Evolutionary conservation across 2,888 invertebrate genomes (phyloP), one percentile per base, ranked within the genome.

Genomic region (Caenorhabditis sp.): DNA sequence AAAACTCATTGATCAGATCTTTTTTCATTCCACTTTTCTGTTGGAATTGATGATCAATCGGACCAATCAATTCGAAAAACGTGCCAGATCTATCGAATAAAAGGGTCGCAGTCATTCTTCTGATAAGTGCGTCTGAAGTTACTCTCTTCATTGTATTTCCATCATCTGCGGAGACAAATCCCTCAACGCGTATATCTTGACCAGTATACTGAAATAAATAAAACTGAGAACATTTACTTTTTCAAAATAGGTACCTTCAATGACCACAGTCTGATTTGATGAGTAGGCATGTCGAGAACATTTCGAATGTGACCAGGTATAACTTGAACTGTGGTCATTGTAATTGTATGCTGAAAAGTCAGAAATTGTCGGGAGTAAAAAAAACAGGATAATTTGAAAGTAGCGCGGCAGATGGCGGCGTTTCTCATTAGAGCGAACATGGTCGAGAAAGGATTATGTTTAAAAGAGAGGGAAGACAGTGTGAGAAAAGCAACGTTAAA

Each of bases 251-350:
- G 64, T 23, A 74, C 73, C 57, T 74, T 69, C 3, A 74, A 62
- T 1, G 69, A 65, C 73, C 73, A 74, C 26, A 74, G 19, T 21
- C 66, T 66, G n/a, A 74, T 53, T 6, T 57, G 59, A 37, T 69
- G 10, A 19, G 66, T 63, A 19, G 69, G 66, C 66, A 69, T 69
- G 49, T 74, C 66, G 10, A 69, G 19, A 14, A 74, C 69, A 74
- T 74, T 69, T 63, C 66, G 73, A n/a, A 73, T 65, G 17, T 65
- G 59, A n/a, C 36, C 54, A 4, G 73, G 73, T 12, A 73, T 31
- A 23, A 73, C 23, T 12, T 57, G 36, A 1, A 27, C 62, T 10
- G 68, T 65, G 19, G 31, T 65, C 73, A 73, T 73, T 26, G 12
- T n/a, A n/a, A n/a, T 17, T 43, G 43, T 17, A 10, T 12, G 8